These are phyloP conservation scores for Verasper variegatus DNA, from an alignment of 2,113 vertebrate genomes.

Conservation along the genomic window DNA sequence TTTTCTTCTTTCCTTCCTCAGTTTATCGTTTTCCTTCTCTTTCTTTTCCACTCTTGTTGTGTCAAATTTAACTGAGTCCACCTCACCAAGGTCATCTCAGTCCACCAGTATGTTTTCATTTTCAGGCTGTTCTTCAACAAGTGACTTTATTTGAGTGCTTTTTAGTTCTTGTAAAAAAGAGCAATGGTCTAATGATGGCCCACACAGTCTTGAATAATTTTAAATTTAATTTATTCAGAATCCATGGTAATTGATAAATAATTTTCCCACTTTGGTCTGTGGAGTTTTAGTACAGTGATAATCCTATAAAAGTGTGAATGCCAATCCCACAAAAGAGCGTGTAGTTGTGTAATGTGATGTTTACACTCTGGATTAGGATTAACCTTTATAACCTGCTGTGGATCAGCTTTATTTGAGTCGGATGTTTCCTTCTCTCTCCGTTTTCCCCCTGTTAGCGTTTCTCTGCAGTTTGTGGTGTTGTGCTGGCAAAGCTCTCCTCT, in stretches of 20 bases:
- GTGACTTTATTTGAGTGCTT: not conserved
- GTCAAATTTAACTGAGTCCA: too few species aligned
- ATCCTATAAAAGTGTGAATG: constrained; percentile 21
- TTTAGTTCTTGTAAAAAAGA: not conserved
- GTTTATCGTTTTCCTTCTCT: too few species aligned
- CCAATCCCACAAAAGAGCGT: constrained; percentile 48
- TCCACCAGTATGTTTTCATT: too few species aligned
- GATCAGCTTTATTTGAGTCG: constrained; percentile 35
- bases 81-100: too few species aligned
- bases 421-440: too few species aligned
- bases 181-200: too few species aligned
- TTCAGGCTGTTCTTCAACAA: too few species aligned
- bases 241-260: not conserved
- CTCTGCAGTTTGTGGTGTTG: not conserved
- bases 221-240: not conserved
- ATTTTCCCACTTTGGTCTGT: not conserved
- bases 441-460: not conserved
- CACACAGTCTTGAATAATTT: not conserved
- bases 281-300: not conserved
- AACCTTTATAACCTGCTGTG: constrained; percentile 20
- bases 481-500: constrained; percentile 13
- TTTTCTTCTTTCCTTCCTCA: too few species aligned
- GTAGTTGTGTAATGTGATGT: constrained; percentile 37
- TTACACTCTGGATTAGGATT: constrained; percentile 64
- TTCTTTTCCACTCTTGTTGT: too few species aligned